Evolutionary conservation across 2,797 vertebrate species (phyloP), one percentile per base, ranked within the genome.

Genomic region (Sylvia borin): DNA sequence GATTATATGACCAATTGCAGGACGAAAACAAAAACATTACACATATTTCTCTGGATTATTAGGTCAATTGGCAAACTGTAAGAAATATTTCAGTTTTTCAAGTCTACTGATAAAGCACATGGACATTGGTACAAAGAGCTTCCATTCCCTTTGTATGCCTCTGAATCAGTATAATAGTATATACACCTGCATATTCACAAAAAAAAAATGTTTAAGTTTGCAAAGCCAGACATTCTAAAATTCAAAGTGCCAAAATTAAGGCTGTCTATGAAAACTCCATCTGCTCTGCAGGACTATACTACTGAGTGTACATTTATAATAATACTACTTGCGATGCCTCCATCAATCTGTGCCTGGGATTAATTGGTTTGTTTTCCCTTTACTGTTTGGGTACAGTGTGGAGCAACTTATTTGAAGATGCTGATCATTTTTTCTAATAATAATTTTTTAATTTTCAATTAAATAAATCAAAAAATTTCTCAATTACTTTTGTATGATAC

Each of bases 1-100:
- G 42, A 73, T 53, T 26, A 70, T 21, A 47, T 43, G 21, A 58
- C 19, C 71, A 77, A 48, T 10, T 80, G 27, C 36, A 86, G 32
- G 29, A 88, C 58, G 22, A 65, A 91, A 85, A 73, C 38, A 74
- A 50, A 92, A 94, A 71, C 20, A 71, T 34, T 74, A 67, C 42
- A 71, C 10, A 34, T 27, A 78, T 45, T 64, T 67, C 10, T 57
- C 42, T 74, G 50, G 27, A 83, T 77, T 88, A 74, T 73, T 32
- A 74, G 48, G 58, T 74, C 40, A 77, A 61, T 1, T 71, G 57
- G 45, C 10, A 86, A 76, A 88, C 11, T 20, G 2, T 45, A 80
- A 66, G 19, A 81, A 65, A 36, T 5, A 3, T 27, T 91, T 79
- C 73, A 58, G 31, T 14, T 79, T 85, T 88, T 45, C 40, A 90